These are phyloP conservation scores for Aporophyla lueneburgensis DNA, from an alignment of 2,888 invertebrate genomes.

Conservation along the genomic window DNA sequence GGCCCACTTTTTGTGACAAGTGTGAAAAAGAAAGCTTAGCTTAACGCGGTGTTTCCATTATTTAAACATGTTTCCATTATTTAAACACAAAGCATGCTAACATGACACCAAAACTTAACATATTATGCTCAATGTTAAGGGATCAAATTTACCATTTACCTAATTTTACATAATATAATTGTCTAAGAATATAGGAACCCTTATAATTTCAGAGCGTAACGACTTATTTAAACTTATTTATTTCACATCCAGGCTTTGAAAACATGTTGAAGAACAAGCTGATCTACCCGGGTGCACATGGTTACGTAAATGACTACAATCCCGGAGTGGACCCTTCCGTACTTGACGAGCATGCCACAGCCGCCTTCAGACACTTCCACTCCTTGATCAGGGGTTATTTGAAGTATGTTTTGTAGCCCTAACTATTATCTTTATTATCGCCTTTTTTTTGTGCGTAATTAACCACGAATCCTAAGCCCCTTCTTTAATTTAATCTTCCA, in stretches of 20 bases:
- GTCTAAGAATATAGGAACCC: too few species aligned
- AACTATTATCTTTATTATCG: background rate
- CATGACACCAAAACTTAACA: background rate
- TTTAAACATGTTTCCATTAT: background rate
- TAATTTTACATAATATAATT: background rate
- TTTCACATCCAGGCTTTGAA: conserved; percentile 84
- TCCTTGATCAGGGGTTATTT: conserved; percentile 93
- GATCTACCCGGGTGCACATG: conserved; percentile 90
- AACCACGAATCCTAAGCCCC: too few species aligned
- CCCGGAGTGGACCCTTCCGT: conserved; percentile 92
- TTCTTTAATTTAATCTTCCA: background rate
- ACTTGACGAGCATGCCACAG: conserved; percentile 93
- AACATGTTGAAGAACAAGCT: conserved; percentile 92
- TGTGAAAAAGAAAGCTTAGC: conserved; percentile 10
- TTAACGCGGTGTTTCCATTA: background rate
- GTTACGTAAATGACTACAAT: conserved; percentile 93
- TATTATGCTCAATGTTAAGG: background rate
- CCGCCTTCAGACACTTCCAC: conserved; percentile 94
- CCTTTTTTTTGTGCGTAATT: background rate
- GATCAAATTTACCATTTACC: background rate
- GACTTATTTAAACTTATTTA: background rate
- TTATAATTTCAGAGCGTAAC: background rate
- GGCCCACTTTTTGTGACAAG: conserved; percentile 5
- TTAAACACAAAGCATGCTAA: background rate
- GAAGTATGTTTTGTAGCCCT: conserved; percentile 89